These are phyloP conservation scores for Sigmodon hispidus DNA, from an alignment of 2,113 vertebrate species.

Conservation along the genomic window DNA sequence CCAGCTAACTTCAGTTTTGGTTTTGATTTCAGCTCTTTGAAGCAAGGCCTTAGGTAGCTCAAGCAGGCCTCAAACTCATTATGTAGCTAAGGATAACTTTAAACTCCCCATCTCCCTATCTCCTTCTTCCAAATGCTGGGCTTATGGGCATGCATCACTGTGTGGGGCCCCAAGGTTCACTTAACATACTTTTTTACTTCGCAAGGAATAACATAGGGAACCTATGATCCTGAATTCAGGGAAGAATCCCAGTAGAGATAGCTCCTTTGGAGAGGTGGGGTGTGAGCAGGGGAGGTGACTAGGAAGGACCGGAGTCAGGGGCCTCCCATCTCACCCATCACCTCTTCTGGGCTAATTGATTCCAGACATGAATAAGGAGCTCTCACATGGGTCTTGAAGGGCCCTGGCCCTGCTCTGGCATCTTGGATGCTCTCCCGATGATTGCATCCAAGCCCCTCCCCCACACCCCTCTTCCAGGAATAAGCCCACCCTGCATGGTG, in stretches of 20 bases:
- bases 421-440: conserved; percentile 54
- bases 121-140: neutral
- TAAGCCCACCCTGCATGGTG: neutral
- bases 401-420: conserved; percentile 74
- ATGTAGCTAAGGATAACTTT: neutral
- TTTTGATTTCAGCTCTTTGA: neutral
- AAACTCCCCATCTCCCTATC: neutral
- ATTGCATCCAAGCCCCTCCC: conserved; percentile 19
- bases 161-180: neutral
- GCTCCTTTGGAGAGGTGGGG: neutral
- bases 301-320: neutral
- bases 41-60: neutral
- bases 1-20: neutral
- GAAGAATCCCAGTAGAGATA: neutral
- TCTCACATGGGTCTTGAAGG: conserved; percentile 49
- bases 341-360: conserved; percentile 58
- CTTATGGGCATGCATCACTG: neutral
- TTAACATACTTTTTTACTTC: neutral
- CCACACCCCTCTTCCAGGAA: neutral
- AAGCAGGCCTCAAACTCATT: neutral
- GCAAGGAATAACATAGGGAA: neutral
- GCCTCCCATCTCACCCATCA: neutral
- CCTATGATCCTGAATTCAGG: neutral
- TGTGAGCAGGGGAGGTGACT: neutral
- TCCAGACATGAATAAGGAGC: conserved; percentile 48